These are phyloP conservation scores for Druceiella hillmani DNA, from an alignment of 2,888 invertebrate species.

Conservation along the genomic window DNA sequence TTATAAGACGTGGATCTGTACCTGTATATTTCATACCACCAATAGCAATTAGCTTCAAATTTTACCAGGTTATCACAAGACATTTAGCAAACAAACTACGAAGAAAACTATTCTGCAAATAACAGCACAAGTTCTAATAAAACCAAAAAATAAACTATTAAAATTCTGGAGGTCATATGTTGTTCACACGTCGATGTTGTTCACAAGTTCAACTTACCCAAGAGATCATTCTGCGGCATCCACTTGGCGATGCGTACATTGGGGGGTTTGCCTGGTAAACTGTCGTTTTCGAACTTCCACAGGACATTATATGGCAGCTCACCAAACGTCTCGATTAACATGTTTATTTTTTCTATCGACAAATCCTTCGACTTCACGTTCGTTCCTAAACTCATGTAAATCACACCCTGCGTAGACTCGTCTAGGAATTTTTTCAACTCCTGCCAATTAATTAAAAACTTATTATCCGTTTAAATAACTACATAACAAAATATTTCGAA, in stretches of 20 bases:
- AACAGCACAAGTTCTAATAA: background rate
- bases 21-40: too few relatives aligned
- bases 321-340: constrained; percentile 27
- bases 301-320: constrained; percentile 28
- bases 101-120: too few relatives aligned
- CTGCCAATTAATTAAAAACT: too few relatives aligned
- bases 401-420: constrained; percentile 24
- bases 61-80: too few relatives aligned
- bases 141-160: too few relatives aligned
- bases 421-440: constrained; percentile 25
- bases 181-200: too few relatives aligned
- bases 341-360: constrained; percentile 23
- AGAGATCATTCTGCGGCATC: constrained; percentile 33
- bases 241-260: constrained; percentile 30
- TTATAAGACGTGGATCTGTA: too few relatives aligned
- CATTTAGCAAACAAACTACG: too few relatives aligned
- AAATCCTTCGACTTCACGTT: constrained; percentile 26
- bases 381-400: constrained; percentile 31
- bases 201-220: constrained; percentile 29
- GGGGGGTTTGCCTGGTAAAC: constrained; percentile 23
- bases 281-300: constrained; percentile 31
- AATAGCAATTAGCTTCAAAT: too few relatives aligned
- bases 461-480: too few relatives aligned
- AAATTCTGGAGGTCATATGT: too few relatives aligned
- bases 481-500: too few relatives aligned